phyloP scores from a whole-genome alignment of 2,113 vertebrate species.

The Sorex fumeus region DNA sequence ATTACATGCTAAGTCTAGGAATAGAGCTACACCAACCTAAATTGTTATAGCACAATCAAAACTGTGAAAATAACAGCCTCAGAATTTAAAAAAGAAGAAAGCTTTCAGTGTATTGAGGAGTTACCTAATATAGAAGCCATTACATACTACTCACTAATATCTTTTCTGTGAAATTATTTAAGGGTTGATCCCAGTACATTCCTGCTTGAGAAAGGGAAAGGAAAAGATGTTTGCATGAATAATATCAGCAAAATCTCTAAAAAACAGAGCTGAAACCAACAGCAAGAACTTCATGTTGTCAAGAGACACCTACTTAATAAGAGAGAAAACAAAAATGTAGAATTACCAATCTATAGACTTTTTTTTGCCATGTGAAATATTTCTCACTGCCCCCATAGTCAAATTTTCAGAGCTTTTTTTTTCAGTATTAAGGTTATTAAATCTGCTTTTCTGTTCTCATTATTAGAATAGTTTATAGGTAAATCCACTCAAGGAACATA shows the following conservation, averaged over 20 bases:
- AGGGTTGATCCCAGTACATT: not conserved
- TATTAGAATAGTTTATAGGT: constrained; percentile 85
- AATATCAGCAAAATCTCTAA: not conserved
- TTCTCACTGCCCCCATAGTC: constrained; percentile 76
- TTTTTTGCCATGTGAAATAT: constrained; percentile 72
- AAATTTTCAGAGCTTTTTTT: constrained; percentile 82
- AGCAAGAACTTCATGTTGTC: constrained; percentile 53
- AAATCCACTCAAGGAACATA: constrained; percentile 86
- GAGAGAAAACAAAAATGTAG: constrained; percentile 64
- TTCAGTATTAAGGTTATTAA: constrained; percentile 83
- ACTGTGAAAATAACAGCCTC: constrained; percentile 40
- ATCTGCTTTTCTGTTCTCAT: constrained; percentile 85
- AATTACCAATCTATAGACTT: constrained; percentile 55
- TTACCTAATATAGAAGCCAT: constrained; percentile 42
- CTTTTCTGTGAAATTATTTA: not conserved
- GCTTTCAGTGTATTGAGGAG: not conserved
- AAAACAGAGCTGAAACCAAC: constrained; percentile 39
- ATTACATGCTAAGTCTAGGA: not conserved
- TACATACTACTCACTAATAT: constrained; percentile 10
- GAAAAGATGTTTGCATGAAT: no score
- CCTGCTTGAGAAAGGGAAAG: not conserved
- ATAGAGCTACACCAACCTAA: not conserved
- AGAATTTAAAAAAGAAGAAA: constrained; percentile 55
- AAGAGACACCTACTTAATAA: constrained; percentile 63
- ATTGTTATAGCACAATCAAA: constrained; percentile 23